phyloP scores from a whole-genome alignment of 2,113 vertebrate genomes.

The Trogon melanurus region DNA sequence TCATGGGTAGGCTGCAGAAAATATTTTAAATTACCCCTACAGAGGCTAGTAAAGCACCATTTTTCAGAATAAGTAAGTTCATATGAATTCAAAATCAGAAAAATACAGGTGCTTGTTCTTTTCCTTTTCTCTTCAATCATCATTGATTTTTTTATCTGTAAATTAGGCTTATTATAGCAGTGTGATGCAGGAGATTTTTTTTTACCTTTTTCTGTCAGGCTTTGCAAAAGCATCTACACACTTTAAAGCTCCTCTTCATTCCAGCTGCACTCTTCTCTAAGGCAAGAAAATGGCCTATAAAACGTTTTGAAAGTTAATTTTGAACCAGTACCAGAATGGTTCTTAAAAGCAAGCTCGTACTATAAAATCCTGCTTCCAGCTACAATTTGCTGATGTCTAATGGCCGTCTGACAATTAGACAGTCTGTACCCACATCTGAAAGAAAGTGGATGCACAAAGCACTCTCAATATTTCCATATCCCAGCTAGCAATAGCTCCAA shows the following conservation, averaged over 20 bases:
- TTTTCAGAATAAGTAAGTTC: background rate
- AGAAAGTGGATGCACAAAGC: conserved; percentile 22
- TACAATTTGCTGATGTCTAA: conserved; percentile 66
- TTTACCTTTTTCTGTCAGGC: background rate
- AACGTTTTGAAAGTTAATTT: conserved; percentile 51
- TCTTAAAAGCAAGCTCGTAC: conserved; percentile 58
- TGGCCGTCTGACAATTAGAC: conserved; percentile 47
- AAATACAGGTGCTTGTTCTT: background rate
- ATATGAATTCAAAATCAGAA: background rate
- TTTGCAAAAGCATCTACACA: conserved; percentile 5
- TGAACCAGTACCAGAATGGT: conserved; percentile 27
- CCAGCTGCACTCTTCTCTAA: conserved; percentile 38
- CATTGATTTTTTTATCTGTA: background rate
- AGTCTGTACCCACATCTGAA: background rate
- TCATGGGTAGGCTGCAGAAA: background rate
- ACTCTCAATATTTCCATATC: conserved; percentile 26
- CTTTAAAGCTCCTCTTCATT: conserved; percentile 22
- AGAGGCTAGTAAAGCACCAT: background rate
- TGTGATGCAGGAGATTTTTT: background rate
- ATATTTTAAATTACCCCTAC: background rate
- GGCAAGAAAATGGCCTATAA: conserved; percentile 46
- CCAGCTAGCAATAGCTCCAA: conserved; percentile 9
- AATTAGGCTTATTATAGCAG: background rate
- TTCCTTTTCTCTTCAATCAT: background rate
- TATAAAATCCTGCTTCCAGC: conserved; percentile 68